phyloP scores from a whole-genome alignment of 2,113 vertebrate species.

The Taxidea taxus region DNA sequence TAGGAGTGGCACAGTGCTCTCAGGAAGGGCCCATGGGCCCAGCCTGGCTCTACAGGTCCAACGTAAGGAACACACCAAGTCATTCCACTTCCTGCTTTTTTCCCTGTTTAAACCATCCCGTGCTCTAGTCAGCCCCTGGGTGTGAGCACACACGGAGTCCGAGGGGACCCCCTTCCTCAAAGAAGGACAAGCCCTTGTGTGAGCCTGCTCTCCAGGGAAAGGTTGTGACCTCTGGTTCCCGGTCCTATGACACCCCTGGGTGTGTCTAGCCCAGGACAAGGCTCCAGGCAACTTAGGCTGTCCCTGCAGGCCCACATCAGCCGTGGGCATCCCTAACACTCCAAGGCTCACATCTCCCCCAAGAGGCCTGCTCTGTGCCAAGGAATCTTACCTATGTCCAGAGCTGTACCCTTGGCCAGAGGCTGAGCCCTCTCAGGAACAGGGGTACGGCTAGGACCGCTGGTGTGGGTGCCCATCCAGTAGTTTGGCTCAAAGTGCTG shows the following conservation, averaged over 20 bases:
- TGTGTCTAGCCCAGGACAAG: neutral
- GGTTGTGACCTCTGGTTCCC: neutral
- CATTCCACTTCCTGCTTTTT: neutral
- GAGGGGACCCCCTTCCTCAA: neutral
- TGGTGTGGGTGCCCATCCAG: neutral
- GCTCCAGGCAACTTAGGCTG: neutral
- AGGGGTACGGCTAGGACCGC: rapidly evolving
- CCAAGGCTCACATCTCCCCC: neutral
- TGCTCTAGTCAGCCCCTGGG: too few relatives aligned
- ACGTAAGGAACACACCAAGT: neutral
- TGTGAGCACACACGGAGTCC: neutral
- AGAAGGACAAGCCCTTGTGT: rapidly evolving
- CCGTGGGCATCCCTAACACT: too few relatives aligned
- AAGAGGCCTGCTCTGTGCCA: neutral
- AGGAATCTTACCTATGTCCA: neutral
- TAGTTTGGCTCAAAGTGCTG: rapidly evolving
- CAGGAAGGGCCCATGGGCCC: neutral
- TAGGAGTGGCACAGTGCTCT: neutral
- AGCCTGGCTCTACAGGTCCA: neutral
- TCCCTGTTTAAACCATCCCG: rapidly evolving
- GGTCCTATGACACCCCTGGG: neutral
- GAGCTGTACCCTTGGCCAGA: neutral
- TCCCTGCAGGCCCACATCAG: neutral
- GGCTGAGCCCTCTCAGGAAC: neutral
- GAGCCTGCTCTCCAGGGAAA: neutral